These are phyloP conservation scores for Argyresthia albistria DNA, from an alignment of 2,888 invertebrate genomes.

Conservation along the genomic window DNA sequence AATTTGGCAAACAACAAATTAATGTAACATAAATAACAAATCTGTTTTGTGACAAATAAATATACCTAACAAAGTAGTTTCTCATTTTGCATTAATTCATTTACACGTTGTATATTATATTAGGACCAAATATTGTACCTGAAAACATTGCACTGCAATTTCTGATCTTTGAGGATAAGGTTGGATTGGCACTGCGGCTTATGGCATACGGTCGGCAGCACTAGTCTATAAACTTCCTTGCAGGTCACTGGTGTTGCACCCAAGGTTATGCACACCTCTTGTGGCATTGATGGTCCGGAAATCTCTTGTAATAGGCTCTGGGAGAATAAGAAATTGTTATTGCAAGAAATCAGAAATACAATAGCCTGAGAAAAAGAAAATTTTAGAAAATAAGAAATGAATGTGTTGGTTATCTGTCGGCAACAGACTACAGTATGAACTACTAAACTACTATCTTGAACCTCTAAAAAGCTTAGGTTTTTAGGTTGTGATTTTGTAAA, in stretches of 20 bases:
- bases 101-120: too few relatives aligned
- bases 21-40: too few relatives aligned
- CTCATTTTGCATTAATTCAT: too few relatives aligned
- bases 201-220: slow-evolving; percentile 46
- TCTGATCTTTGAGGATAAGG: slow-evolving; percentile 50
- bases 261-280: slow-evolving; percentile 53
- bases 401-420: too few relatives aligned
- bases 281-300: slow-evolving; percentile 41
- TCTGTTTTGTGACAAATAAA: too few relatives aligned
- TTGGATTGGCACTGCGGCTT: slow-evolving; percentile 52
- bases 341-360: neutral
- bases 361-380: neutral
- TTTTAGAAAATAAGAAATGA: neutral
- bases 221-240: slow-evolving; percentile 52
- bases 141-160: slow-evolving; percentile 49
- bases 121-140: slow-evolving; percentile 26
- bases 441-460: neutral
- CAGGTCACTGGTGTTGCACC: slow-evolving; percentile 51
- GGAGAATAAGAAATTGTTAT: neutral
- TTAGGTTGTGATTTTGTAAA: too few relatives aligned
- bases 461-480: neutral
- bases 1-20: too few relatives aligned
- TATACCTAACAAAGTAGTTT: too few relatives aligned
- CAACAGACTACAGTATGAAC: too few relatives aligned
- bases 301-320: slow-evolving; percentile 56